Conservation (phyloP, 53 echinoderm and acorn worm species). For the Astropecten irregularis region DNA sequence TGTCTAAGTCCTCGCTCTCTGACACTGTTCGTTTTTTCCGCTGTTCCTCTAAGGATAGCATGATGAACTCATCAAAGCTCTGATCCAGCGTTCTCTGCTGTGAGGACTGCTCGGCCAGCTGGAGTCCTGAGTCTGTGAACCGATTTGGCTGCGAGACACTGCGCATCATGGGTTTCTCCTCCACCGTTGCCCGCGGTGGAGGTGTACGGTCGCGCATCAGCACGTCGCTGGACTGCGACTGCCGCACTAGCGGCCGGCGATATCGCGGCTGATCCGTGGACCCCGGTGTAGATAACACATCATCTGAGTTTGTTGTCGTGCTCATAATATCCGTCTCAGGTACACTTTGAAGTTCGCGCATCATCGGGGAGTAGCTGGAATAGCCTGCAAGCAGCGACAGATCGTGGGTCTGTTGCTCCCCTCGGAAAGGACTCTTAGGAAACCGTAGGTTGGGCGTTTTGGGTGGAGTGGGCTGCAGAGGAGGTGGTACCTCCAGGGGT, state of each 20-base stretch:
- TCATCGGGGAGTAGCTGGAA: constrained; percentile 84
- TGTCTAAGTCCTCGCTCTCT: constrained; percentile 44
- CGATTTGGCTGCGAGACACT: constrained; percentile 56
- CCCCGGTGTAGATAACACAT: constrained; percentile 52
- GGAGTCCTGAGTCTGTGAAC: constrained; percentile 49
- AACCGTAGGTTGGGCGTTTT: constrained; percentile 44
- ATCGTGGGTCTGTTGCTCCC: constrained; percentile 85
- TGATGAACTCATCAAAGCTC: constrained; percentile 98
- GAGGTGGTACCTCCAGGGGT: constrained; percentile 36
- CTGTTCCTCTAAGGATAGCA: constrained; percentile 87
- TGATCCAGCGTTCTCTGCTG: constrained; percentile 87
- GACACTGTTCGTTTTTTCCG: constrained; percentile 67
- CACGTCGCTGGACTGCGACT: constrained; percentile 58
- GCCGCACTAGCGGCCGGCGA: constrained; percentile 57
- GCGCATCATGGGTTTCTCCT: constrained; percentile 56
- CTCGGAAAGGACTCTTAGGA: constrained; percentile 65
- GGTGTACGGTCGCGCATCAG: constrained; percentile 58
- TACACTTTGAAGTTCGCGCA: constrained; percentile 80
- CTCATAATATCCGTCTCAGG: constrained; percentile 70
- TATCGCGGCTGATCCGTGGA: constrained; percentile 13
- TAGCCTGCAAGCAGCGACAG: constrained; percentile 92
- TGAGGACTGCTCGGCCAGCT: constrained; percentile 28
- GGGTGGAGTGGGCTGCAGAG: neutral
- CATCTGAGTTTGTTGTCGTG: constrained; percentile 60
- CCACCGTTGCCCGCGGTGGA: constrained; percentile 39